Conservation (phyloP, 1,140 invertebrate genomes). For the Onthophagus taurus region DNA sequence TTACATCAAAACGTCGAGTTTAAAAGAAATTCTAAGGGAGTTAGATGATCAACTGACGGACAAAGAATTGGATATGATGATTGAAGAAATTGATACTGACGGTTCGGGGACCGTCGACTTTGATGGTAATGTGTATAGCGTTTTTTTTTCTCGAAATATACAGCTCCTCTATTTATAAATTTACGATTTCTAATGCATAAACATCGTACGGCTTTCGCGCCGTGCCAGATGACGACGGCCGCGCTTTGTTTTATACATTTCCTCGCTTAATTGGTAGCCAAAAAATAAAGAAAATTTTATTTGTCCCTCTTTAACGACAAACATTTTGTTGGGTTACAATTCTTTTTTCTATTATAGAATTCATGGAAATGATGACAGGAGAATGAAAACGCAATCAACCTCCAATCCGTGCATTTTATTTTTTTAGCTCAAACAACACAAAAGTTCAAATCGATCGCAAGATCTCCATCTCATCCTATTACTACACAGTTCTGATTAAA, state of each 20-base stretch:
- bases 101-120: conserved; percentile 80
- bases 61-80: conserved; percentile 88
- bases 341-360: conserved; percentile 7
- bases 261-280: no score
- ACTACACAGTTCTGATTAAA: no score
- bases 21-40: conserved; percentile 84
- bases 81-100: conserved; percentile 93
- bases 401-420: conserved; percentile 4
- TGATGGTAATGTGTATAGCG: conserved; percentile 47
- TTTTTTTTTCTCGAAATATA: neutral
- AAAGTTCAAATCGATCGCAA: no score
- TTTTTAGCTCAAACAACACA: no score
- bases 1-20: conserved; percentile 87
- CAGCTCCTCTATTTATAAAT: neutral
- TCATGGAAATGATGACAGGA: conserved; percentile 14
- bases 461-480: no score
- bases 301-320: neutral
- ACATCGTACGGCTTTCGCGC: no score
- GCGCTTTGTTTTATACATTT: no score
- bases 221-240: no score
- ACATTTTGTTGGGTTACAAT: no score
- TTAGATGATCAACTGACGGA: conserved; percentile 88
- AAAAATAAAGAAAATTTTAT: no score
- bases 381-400: conserved; percentile 6
- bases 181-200: no score